Base-by-base conservation (phyloP, 2,797 vertebrate species). In the Chiroxiphia lanceolata region DNA sequence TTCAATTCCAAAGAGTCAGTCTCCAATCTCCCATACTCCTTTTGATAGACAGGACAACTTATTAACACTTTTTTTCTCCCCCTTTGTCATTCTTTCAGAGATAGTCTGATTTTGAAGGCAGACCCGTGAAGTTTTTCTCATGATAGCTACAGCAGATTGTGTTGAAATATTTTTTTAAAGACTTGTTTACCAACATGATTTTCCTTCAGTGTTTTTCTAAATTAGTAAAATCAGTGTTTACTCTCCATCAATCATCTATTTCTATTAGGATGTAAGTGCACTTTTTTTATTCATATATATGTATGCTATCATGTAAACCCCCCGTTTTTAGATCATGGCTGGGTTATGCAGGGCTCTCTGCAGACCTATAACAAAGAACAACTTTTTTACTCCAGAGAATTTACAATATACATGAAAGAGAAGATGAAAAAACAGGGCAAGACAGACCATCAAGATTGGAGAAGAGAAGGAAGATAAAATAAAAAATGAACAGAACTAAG, bases 141-240 rank as follows among this genome's bases (percentile, higher is more conserved):
- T 77, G 36, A 33, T 34, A 56, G 47, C 20, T 84, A 65, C 48
- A 72, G 47, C 16, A 87, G 48, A 63, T 63, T 45, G 12, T 29
- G 6, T 59, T 56, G 42, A 90, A 79, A 44, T 77, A 22, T 34
- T 36, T 86, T 68, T 74, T 61, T 25, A 4, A 85, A 65, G 25
- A 22, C 78, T 93, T 89, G 27, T 90, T 96, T 95, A 79, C 33
- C 53, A 69, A 76, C 29, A 92, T 61, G 29, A 82, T 91, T 96
- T 95, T 76, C 56, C 31, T 65, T 53, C 64, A 22, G 8, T 75
- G 15, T n/a, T 68, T 95, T 65, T 10, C 61, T 38, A 63, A 54
- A 48, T 84, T 83, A 34, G 79, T 34, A 76, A 69, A 36, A 19
- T 59, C 53, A 21, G 29, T 51, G 10, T 50, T 90, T 76, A 72